These are phyloP conservation scores for Laspeyria flexula DNA, from an alignment of 2,888 invertebrate genomes.

Conservation along the genomic window DNA sequence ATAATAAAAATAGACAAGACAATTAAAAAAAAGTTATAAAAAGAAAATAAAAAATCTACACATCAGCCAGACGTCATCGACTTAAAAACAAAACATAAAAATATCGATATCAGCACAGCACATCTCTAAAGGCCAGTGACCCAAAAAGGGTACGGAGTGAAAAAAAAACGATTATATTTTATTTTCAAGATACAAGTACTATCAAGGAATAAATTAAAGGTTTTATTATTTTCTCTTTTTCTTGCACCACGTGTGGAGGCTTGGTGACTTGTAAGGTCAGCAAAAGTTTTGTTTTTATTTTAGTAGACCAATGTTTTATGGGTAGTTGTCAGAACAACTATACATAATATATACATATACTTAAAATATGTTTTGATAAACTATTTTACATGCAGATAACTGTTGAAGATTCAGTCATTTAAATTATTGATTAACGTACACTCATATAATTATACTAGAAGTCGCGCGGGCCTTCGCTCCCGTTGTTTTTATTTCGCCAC, in stretches of 20 bases:
- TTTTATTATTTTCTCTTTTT: constrained; percentile 81
- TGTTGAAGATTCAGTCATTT: too few species aligned
- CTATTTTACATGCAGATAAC: too few species aligned
- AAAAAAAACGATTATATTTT: constrained; percentile 75
- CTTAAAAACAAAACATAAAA: constrained; percentile 34
- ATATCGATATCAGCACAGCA: constrained; percentile 56
- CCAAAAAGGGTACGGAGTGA: constrained; percentile 71
- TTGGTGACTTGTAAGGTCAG: constrained; percentile 63
- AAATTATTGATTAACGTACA: too few species aligned
- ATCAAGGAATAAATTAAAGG: constrained; percentile 85
- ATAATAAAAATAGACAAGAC: constrained; percentile 7
- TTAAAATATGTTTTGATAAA: too few species aligned
- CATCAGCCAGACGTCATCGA: constrained; percentile 43
- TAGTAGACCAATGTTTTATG: constrained; percentile 30
- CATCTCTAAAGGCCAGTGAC: constrained; percentile 80
- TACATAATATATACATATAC: too few species aligned
- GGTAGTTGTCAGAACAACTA: too few species aligned
- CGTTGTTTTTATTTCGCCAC: too few species aligned
- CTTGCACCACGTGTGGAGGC: constrained; percentile 78
- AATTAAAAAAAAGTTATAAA: constrained; percentile 1
- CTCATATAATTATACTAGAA: too few species aligned
- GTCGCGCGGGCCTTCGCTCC: too few species aligned
- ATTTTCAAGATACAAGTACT: constrained; percentile 84
- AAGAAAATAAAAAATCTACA: constrained; percentile 25
- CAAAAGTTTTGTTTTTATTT: constrained; percentile 50